phyloP scores from a whole-genome alignment of 1,140 invertebrate genomes.

The Pararge aegeria region DNA sequence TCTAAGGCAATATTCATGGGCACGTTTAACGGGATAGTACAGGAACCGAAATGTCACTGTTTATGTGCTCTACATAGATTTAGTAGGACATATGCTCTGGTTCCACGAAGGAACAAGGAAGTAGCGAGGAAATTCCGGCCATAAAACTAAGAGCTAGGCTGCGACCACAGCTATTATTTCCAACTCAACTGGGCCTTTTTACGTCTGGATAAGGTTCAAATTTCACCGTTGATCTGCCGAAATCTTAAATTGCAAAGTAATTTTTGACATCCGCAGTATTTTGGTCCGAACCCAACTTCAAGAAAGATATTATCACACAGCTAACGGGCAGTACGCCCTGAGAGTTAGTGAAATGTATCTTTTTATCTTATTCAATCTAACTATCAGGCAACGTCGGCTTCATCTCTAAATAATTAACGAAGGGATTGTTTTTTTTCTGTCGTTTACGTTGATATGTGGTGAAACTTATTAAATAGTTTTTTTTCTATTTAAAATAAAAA shows the following conservation, averaged over 20 bases:
- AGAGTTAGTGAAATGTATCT: too few species aligned
- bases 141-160: conserved; percentile 26
- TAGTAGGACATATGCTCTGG: conserved; percentile 15
- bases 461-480: too few species aligned
- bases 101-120: conserved; percentile 18
- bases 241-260: conserved; percentile 11
- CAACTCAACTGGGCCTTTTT: conserved; percentile 4
- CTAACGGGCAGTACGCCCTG: too few species aligned
- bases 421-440: too few species aligned
- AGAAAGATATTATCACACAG: conserved; percentile 14
- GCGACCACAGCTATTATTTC: conserved; percentile 15
- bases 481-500: too few species aligned
- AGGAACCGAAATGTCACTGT: conserved; percentile 7
- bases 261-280: conserved; percentile 13
- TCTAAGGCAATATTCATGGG: neutral
- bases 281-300: conserved; percentile 7
- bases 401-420: too few species aligned
- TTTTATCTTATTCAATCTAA: too few species aligned
- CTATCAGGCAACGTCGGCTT: too few species aligned
- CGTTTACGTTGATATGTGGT: too few species aligned
- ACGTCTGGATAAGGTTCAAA: conserved; percentile 13
- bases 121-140: conserved; percentile 32
- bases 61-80: conserved; percentile 13
- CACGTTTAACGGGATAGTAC: neutral
- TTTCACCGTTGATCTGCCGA: neutral